A percentile compares a stretch with the other conserved stretches of the same genome.
Conservation (phyloP, 2,113 vertebrate species). For the Heptranchias perlo region DNA sequence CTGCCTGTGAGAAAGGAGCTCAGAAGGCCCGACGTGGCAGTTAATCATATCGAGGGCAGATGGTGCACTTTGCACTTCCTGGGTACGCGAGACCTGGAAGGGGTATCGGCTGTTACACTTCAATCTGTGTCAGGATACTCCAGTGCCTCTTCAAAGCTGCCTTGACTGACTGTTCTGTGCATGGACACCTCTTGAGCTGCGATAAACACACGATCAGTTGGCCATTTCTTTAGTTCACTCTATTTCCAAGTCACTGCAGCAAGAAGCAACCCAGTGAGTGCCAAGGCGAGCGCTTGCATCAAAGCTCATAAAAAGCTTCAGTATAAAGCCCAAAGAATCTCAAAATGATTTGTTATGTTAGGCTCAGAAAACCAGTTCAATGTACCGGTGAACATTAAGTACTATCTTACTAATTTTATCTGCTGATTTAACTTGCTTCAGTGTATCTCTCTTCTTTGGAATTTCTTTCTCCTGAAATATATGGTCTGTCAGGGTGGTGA, state of each 20-base stretch:
- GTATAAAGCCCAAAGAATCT: neutral
- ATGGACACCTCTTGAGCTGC: too few species aligned
- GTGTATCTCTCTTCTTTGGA: neutral
- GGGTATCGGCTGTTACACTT: too few species aligned
- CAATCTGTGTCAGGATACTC: neutral
- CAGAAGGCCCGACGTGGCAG: neutral
- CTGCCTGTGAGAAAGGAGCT: neutral
- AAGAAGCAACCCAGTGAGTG: neutral
- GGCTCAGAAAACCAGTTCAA: neutral
- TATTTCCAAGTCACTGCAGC: neutral
- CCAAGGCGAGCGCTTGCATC: too few species aligned
- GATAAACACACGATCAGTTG: neutral
- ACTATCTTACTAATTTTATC: neutral
- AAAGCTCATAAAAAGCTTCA: too few species aligned
- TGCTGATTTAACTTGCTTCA: neutral
- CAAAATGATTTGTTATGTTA: neutral
- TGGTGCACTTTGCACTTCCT: neutral
- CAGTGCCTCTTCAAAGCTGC: neutral
- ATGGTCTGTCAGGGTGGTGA: neutral
- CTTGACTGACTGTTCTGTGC: neutral
- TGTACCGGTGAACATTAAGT: neutral
- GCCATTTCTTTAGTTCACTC: neutral
- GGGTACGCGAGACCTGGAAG: neutral
- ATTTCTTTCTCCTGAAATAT: neutral
- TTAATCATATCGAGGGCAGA: neutral